Evolutionary conservation across 2,113 vertebrate species (phyloP), one percentile per base, ranked within the genome.

Genomic region (Empidonax alnorum): DNA sequence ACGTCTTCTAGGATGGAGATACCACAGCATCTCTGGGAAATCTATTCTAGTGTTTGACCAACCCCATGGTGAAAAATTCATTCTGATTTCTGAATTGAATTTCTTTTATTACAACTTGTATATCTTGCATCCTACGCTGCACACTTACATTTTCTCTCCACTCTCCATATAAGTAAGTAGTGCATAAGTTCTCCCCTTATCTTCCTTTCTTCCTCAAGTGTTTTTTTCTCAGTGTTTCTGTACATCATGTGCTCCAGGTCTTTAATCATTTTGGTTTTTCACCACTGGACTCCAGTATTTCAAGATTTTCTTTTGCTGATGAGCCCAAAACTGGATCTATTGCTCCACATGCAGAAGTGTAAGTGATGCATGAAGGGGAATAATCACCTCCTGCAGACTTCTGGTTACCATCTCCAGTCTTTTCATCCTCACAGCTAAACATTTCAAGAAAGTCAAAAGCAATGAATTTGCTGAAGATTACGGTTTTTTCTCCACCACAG

Each of bases 361-460:
- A 77, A 84, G 41, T 44, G 27, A 27, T 69, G 19, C 68, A 73
- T 56, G 74, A 93, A 73, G n/a, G 44, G 21, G 14, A 87, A 80
- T 37, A 71, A 79, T 46, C 0, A 65, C 62, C 84, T 61, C 33
- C 17, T 2, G 8, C 39, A 92, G 30, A 37, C 58, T 83, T 91
- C 35, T 81, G 33, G 37, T 69, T 74, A 56, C 41, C 56, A 6
- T 17, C 63, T 91, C 27, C 56, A 37, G 21, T 62, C 9, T 63
- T 85, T 80, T 58, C 21, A 86, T 39, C 30, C 25, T 74, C 59
- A 73, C 24, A 90, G 37, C 7, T 23, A 79, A 80, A 41, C 15
- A 37, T 72, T 95, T 75, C 24, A 41, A 53, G 85, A 84, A 89
- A 61, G 62, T 68, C n/a, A 90, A 94, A 93, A 89, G 17, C 24